phyloP scores from a whole-genome alignment of 1,140 invertebrate genomes.

The Drosophila dunni region DNA sequence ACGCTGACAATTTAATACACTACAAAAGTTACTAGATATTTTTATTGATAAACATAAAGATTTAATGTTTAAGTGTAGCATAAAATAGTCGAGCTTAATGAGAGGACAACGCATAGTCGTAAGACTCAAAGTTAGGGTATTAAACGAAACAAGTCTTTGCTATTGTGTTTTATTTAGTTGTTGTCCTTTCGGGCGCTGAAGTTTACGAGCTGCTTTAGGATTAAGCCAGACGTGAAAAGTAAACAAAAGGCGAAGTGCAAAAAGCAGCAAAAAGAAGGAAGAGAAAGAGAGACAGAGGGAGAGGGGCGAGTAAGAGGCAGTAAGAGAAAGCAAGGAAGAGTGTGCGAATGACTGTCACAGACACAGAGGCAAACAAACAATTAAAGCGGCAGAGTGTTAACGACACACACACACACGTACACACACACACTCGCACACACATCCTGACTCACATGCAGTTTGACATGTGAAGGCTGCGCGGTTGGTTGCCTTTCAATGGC shows the following conservation, averaged over 20 bases:
- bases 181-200: constrained; percentile 64
- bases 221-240: constrained; percentile 79
- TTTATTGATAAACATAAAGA: constrained; percentile 3
- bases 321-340: neutral
- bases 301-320: neutral
- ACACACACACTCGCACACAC: constrained; percentile 43
- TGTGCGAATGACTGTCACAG: constrained; percentile 18
- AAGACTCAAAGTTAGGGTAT: constrained; percentile 14
- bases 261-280: constrained; percentile 10
- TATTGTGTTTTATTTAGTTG: constrained; percentile 77
- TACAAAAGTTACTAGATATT: neutral
- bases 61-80: neutral
- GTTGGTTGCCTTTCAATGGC: constrained; percentile 67
- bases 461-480: constrained; percentile 50
- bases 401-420: constrained; percentile 24
- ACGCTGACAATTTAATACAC: constrained; percentile 11
- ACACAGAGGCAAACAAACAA: constrained; percentile 72
- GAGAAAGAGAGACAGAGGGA: neutral
- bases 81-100: neutral
- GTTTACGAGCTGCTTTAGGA: constrained; percentile 78
- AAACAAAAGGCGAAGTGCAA: constrained; percentile 67
- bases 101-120: neutral
- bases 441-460: constrained; percentile 41
- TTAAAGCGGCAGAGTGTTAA: constrained; percentile 56
- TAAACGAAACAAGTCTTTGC: constrained; percentile 30